phyloP scores from a whole-genome alignment of 1,140 invertebrate species.

The Eciton burchellii region DNA sequence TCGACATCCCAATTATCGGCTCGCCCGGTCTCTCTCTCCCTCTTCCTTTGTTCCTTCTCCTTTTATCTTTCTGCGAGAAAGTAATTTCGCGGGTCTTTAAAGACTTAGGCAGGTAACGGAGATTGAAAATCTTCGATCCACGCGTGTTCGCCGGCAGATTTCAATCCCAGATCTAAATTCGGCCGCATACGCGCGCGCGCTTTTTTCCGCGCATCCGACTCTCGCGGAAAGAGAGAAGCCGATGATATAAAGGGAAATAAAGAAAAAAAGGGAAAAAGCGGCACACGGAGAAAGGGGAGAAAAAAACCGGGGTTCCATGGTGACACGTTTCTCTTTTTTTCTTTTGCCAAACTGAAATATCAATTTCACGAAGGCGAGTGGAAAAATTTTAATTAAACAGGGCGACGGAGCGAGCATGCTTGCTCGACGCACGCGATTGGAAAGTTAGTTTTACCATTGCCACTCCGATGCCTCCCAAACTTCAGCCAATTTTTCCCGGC shows the following conservation, averaged over 20 bases:
- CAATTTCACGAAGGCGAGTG: constrained; percentile 33
- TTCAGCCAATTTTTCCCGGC: constrained; percentile 27
- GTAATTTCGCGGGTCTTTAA: constrained; percentile 4
- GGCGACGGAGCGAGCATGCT: background rate
- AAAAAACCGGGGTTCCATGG: background rate
- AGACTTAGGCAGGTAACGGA: constrained; percentile 25
- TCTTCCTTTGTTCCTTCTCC: background rate
- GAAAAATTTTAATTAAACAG: constrained; percentile 58
- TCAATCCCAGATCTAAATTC: constrained; percentile 53
- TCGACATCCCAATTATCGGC: constrained; percentile 28
- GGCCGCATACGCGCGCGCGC: background rate
- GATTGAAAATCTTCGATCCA: constrained; percentile 26
- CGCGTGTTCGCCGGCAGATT: constrained; percentile 4
- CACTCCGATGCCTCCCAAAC: constrained; percentile 6
- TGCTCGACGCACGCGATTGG: constrained; percentile 21
- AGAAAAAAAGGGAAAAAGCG: background rate
- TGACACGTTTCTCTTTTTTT: constrained; percentile 33
- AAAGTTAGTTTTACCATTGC: constrained; percentile 29
- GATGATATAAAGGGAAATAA: background rate
- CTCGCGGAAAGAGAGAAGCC: background rate
- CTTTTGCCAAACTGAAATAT: constrained; percentile 22
- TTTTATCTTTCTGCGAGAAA: background rate
- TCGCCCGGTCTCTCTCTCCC: background rate
- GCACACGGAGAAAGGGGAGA: too few relatives aligned
- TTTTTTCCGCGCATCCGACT: constrained; percentile 40